Percentiles rank a stretch among this genome's conserved stretches.
phyloP scores from a whole-genome alignment of 2,888 invertebrate genomes.

The Rhopalosiphum nymphaeae region DNA sequence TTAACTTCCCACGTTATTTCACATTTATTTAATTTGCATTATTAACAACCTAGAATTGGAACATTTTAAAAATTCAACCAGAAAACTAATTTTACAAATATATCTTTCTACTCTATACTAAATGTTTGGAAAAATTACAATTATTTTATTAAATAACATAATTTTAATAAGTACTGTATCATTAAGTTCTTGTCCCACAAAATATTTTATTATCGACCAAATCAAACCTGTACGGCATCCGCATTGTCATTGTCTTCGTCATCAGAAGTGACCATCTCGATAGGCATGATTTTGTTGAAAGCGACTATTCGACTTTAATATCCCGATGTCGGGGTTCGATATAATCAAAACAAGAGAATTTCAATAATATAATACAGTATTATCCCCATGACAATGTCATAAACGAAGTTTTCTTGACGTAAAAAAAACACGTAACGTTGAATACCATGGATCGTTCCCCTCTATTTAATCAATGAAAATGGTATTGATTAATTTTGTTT shows the following conservation, averaged over 20 bases:
- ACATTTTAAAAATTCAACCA: background rate
- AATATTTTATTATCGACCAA: background rate
- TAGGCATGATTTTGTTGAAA: background rate
- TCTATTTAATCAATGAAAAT: background rate
- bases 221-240: background rate
- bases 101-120: background rate
- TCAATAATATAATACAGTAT: background rate
- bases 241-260: background rate
- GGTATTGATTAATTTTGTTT: background rate
- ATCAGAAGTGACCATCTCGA: background rate
- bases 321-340: background rate
- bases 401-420: background rate
- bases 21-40: background rate
- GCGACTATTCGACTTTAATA: background rate
- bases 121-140: background rate
- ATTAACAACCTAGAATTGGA: background rate
- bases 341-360: background rate
- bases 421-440: background rate
- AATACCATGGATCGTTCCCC: background rate
- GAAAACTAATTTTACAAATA: background rate
- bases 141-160: background rate
- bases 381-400: background rate
- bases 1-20: slow-evolving; percentile 21
- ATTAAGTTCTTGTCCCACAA: background rate
- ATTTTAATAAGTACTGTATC: background rate